Conservation (phyloP, 1,140 invertebrate genomes). For the Oryctes rhinoceros region DNA sequence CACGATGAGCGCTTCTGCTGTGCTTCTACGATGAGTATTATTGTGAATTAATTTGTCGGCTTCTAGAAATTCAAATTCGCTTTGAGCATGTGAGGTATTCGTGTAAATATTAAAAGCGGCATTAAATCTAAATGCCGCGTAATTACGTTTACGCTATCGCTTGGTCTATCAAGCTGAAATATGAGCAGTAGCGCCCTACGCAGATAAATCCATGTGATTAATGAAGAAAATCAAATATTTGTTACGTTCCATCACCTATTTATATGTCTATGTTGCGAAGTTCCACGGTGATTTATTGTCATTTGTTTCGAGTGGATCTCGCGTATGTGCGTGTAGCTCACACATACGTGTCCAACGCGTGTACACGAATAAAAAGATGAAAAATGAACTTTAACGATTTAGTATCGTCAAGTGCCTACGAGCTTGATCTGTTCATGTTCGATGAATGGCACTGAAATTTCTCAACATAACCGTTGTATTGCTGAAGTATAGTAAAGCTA, state of each 20-base stretch:
- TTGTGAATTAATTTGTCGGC: conserved; percentile 44
- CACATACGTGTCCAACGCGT: neutral
- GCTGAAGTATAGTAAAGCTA: too few relatives aligned
- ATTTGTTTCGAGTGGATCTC: conserved; percentile 34
- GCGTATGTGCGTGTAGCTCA: neutral
- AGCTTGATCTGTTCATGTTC: neutral
- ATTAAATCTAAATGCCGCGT: conserved; percentile 57
- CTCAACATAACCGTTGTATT: neutral
- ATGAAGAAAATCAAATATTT: conserved; percentile 57
- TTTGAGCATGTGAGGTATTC: conserved; percentile 42
- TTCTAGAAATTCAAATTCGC: conserved; percentile 43
- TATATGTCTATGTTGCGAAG: conserved; percentile 33
- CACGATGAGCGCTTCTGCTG: neutral
- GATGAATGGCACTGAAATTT: neutral
- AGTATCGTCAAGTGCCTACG: neutral
- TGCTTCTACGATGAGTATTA: neutral
- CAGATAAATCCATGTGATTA: conserved; percentile 55
- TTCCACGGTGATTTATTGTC: conserved; percentile 37
- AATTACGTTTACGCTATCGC: conserved; percentile 56
- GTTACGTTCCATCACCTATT: conserved; percentile 43
- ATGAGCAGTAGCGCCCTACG: conserved; percentile 50
- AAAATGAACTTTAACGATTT: conserved; percentile 14
- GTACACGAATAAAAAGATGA: conserved; percentile 26
- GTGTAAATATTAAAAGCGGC: conserved; percentile 56
- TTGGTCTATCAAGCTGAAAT: conserved; percentile 56